Conservation (phyloP, 2,113 vertebrate genomes). For the Anarhynchus alexandrinus region DNA sequence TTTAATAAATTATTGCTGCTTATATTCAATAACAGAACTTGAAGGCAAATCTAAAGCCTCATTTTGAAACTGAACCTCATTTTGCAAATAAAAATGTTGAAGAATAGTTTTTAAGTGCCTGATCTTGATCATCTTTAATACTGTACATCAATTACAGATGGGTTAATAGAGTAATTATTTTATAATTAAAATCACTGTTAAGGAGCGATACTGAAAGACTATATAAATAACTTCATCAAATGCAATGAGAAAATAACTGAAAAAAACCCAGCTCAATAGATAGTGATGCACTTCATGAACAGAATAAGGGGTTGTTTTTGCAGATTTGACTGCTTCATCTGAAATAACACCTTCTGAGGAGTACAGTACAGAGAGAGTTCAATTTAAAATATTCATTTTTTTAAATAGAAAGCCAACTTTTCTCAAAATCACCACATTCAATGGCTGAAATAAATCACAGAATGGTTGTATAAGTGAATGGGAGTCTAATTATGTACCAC, state of each 20-base stretch:
- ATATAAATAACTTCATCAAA: slow-evolving; percentile 19
- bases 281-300: not conserved
- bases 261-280: not conserved
- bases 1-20: not conserved
- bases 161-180: not conserved
- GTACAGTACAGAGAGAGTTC: not conserved
- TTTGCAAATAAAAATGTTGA: not conserved
- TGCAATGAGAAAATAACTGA: not conserved
- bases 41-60: not conserved
- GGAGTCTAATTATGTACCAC: slow-evolving; percentile 62
- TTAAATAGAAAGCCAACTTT: slow-evolving; percentile 4
- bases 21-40: not conserved
- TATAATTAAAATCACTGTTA: slow-evolving; percentile 10
- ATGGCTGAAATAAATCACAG: slow-evolving; percentile 35
- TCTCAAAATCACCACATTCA: slow-evolving; percentile 37
- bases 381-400: slow-evolving; percentile 7
- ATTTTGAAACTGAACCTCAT: not conserved
- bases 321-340: not conserved
- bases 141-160: not conserved
- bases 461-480: slow-evolving; percentile 20
- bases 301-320: not conserved
- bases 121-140: not conserved
- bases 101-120: not conserved
- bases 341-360: slow-evolving; percentile 10
- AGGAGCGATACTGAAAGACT: not conserved